A percentile compares a stretch with the other conserved stretches of the same genome.
Evolutionary conservation across 2,888 invertebrate genomes (phyloP).

Genomic region (Aromia moschata): DNA sequence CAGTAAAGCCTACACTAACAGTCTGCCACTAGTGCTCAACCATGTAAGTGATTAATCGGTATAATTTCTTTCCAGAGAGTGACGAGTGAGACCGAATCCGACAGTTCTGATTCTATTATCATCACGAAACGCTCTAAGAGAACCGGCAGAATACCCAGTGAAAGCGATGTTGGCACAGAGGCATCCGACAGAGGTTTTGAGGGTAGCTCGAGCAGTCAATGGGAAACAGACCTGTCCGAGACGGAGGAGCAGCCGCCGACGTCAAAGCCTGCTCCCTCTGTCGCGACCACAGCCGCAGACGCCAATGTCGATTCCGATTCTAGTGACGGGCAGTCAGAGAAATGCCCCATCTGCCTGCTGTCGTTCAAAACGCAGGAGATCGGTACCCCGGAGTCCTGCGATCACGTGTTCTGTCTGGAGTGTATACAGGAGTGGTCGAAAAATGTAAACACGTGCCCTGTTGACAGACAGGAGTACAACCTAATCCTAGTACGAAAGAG

Average conservation of each 20-base stretch:
- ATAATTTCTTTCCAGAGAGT: constrained; percentile 64
- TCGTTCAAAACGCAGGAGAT: constrained; percentile 76
- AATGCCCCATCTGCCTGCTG: constrained; percentile 90
- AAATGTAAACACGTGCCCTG: constrained; percentile 94
- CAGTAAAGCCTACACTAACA: too few species aligned
- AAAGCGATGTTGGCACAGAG: constrained; percentile 41
- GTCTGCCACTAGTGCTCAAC: too few species aligned
- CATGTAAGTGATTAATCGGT: too few species aligned
- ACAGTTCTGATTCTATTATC: constrained; percentile 48
- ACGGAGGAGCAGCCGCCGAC: constrained; percentile 27
- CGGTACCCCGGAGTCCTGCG: constrained; percentile 87
- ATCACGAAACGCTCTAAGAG: constrained; percentile 39
- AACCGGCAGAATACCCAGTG: constrained; percentile 44
- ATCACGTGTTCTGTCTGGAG: constrained; percentile 88
- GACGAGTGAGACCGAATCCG: constrained; percentile 63
- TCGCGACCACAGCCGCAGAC: constrained; percentile 29
- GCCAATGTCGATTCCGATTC: constrained; percentile 50
- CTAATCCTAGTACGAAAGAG: constrained; percentile 74
- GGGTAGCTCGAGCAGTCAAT: constrained; percentile 45
- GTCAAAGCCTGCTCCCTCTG: not conserved
- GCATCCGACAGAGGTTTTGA: constrained; percentile 38
- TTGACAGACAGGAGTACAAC: constrained; percentile 81
- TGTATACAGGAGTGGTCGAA: constrained; percentile 95
- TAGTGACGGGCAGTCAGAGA: constrained; percentile 71
- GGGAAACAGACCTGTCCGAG: constrained; percentile 49